Conservation (phyloP, 2,888 invertebrate genomes). For the Plebejus argus region DNA sequence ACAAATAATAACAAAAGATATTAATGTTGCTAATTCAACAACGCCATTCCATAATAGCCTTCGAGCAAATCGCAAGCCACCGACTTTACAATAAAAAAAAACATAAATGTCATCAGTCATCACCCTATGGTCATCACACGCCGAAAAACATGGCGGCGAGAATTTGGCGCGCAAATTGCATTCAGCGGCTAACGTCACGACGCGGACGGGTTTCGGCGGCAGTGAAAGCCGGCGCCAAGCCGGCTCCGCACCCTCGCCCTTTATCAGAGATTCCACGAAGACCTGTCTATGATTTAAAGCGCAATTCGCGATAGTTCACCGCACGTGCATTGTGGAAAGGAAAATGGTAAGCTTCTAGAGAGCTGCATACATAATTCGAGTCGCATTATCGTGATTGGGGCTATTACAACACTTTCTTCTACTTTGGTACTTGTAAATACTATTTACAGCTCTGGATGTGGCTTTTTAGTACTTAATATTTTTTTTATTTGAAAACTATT, state of each 20-base stretch:
- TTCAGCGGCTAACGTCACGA: conserved; percentile 3
- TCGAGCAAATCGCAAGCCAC: background rate
- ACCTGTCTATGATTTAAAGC: conserved; percentile 22
- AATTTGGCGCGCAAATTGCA: conserved; percentile 15
- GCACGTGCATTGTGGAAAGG: conserved; percentile 15
- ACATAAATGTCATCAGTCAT: no score
- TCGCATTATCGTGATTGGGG: conserved; percentile 6
- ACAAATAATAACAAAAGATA: no score
- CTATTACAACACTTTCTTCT: conserved; percentile 1
- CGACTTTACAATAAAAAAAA: background rate
- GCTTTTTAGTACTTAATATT: background rate
- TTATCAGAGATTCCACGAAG: conserved; percentile 19
- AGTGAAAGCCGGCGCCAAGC: conserved; percentile 31
- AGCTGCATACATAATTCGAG: conserved; percentile 15
- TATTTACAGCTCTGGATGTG: background rate
- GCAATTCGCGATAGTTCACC: conserved; percentile 18
- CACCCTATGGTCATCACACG: no score
- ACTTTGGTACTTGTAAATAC: background rate
- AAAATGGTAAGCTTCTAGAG: conserved; percentile 13
- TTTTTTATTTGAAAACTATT: background rate
- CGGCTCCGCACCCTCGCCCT: conserved; percentile 14
- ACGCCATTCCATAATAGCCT: no score
- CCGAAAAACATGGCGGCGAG: conserved; percentile 5
- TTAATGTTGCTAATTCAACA: no score
- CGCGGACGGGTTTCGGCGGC: background rate